Conservation (phyloP, 2,888 invertebrate genomes). For the Trachelus tabidus region DNA sequence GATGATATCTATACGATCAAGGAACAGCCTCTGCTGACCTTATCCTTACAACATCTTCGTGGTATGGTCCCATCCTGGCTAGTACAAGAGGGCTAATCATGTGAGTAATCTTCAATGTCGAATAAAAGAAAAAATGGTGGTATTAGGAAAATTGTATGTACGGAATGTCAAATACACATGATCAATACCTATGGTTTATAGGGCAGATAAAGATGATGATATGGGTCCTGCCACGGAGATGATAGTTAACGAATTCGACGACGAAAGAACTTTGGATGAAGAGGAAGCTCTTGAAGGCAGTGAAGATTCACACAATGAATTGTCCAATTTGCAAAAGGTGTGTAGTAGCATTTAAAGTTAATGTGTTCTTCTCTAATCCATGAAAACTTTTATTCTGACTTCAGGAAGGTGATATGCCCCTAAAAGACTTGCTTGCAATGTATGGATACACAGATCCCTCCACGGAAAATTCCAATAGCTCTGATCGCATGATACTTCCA, state of each 20-base stretch:
- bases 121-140: background rate
- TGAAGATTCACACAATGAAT: conserved; percentile 89
- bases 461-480: conserved; percentile 59
- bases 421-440: conserved; percentile 90
- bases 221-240: conserved; percentile 96
- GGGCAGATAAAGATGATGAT: conserved; percentile 69
- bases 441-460: conserved; percentile 78
- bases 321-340: conserved; percentile 87
- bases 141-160: background rate
- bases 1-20: background rate
- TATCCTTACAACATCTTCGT: conserved; percentile 25
- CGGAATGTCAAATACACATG: background rate
- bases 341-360: conserved; percentile 2
- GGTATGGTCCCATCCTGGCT: conserved; percentile 42
- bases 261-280: conserved; percentile 95
- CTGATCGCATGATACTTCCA: conserved; percentile 57
- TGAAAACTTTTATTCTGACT: conserved; percentile 15
- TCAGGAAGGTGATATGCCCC: conserved; percentile 94
- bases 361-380: background rate
- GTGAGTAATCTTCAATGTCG: conserved; percentile 37
- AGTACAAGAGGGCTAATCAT: conserved; percentile 39
- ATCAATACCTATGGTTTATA: conserved; percentile 27
- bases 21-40: conserved; percentile 3
- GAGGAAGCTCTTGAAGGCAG: conserved; percentile 94
- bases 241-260: conserved; percentile 98